phyloP scores from a whole-genome alignment of 2,797 vertebrate species.

The Crypturellus tataupa region DNA sequence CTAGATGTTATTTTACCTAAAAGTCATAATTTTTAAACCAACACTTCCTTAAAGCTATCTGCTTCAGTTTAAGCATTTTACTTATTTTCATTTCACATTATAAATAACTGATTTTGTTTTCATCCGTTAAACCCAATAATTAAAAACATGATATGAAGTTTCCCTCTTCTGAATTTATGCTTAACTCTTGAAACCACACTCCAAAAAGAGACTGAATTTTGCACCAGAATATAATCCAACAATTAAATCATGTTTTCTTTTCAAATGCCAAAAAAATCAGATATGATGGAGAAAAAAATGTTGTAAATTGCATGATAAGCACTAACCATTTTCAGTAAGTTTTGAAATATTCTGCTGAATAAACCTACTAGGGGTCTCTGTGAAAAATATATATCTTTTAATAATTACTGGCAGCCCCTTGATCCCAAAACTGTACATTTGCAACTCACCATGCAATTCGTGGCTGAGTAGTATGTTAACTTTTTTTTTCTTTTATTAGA shows the following conservation, averaged over 20 bases:
- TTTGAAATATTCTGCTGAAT: not conserved
- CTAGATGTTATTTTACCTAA: not conserved
- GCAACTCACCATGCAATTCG: not conserved
- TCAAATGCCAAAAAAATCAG: not conserved
- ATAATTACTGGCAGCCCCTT: not conserved
- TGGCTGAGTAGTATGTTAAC: not conserved
- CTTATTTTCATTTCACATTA: not conserved
- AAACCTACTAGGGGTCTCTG: not conserved
- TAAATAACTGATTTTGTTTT: not conserved
- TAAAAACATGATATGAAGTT: slow-evolving; percentile 7
- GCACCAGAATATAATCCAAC: not conserved
- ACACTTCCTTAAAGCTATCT: not conserved
- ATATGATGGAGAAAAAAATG: not conserved
- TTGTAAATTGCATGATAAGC: not conserved
- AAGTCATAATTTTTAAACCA: not conserved
- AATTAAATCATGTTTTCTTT: not conserved
- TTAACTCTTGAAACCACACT: not conserved
- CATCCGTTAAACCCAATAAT: not conserved
- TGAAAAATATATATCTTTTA: not conserved
- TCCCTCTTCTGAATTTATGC: not conserved
- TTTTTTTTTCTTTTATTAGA: not conserved
- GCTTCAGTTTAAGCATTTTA: not conserved
- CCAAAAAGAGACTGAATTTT: not conserved
- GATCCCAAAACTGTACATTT: not conserved
- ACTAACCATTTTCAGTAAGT: not conserved